phyloP scores from a whole-genome alignment of 1,140 invertebrate species.

The Coptotermes formosanus region DNA sequence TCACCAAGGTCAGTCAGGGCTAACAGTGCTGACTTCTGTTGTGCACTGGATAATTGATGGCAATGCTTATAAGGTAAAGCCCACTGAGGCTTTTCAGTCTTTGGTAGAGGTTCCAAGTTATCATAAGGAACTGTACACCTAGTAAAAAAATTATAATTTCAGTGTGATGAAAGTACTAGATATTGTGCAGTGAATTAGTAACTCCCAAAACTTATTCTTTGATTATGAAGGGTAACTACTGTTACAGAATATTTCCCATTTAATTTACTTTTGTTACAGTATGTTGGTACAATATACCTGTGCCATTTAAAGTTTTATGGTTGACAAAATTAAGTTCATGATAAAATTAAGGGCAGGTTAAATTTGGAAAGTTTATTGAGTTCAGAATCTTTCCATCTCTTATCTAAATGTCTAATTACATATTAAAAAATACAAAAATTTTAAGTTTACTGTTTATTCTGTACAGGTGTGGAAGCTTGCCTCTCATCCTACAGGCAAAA shows the following conservation, averaged over 20 bases:
- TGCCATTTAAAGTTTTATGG: background rate
- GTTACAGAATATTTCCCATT: background rate
- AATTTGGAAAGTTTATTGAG: too few species aligned
- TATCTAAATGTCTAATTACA: too few species aligned
- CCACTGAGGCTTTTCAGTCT: conserved; percentile 23
- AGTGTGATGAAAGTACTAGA: background rate
- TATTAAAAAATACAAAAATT: too few species aligned
- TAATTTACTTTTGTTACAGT: background rate
- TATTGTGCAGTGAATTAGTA: background rate
- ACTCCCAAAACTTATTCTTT: background rate
- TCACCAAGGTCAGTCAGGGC: conserved; percentile 1
- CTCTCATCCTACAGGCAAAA: too few species aligned
- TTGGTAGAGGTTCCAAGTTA: conserved; percentile 62
- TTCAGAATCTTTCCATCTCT: too few species aligned
- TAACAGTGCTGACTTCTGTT: background rate
- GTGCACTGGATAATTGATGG: background rate
- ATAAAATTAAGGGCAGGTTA: too few species aligned
- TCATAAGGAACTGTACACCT: conserved; percentile 58
- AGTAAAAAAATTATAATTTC: background rate
- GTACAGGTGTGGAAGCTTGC: too few species aligned
- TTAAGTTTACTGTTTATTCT: too few species aligned
- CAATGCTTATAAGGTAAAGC: conserved; percentile 16
- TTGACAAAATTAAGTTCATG: too few species aligned
- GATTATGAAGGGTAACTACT: background rate
- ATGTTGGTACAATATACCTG: background rate